A percentile compares a stretch with the other conserved stretches of the same genome.
Conservation (phyloP, 2,888 invertebrate species). For the Drosophila longiperda region DNA sequence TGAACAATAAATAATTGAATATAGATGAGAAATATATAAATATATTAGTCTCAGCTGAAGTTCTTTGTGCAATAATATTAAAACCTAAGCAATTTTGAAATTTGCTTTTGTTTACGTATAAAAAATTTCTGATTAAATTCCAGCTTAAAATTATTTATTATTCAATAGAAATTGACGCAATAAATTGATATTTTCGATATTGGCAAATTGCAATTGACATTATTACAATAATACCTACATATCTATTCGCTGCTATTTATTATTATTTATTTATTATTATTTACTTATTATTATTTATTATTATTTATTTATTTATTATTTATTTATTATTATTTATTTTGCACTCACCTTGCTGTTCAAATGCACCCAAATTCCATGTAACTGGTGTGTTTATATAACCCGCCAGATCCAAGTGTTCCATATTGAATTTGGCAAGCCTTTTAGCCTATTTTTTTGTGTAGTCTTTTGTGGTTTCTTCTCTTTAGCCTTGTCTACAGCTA, state of each 20-base stretch:
- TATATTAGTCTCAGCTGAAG: too few species aligned
- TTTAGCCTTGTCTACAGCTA: conserved; percentile 24
- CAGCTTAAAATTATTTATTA: background rate
- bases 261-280: too few species aligned
- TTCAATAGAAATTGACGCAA: background rate
- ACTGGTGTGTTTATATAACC: conserved; percentile 78
- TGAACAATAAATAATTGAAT: background rate
- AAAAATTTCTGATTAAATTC: conserved; percentile 24
- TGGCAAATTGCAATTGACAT: background rate
- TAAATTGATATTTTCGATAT: background rate
- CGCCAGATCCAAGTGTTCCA: conserved; percentile 84
- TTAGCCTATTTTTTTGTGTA: conserved; percentile 28
- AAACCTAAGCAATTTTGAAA: background rate
- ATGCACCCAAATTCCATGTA: conserved; percentile 81
- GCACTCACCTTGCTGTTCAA: conserved; percentile 84
- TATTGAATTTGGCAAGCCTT: conserved; percentile 59
- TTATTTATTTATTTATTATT: too few species aligned
- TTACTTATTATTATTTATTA: too few species aligned
- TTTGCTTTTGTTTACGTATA: background rate
- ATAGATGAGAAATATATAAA: too few species aligned
- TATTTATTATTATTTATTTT: background rate
- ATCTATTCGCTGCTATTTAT: background rate
- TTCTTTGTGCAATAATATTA: background rate
- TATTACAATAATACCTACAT: too few species aligned
- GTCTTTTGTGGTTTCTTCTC: conserved; percentile 16